These are phyloP conservation scores for Apogon talboti DNA, from an alignment of 2,797 vertebrate genomes.

Conservation along the genomic window DNA sequence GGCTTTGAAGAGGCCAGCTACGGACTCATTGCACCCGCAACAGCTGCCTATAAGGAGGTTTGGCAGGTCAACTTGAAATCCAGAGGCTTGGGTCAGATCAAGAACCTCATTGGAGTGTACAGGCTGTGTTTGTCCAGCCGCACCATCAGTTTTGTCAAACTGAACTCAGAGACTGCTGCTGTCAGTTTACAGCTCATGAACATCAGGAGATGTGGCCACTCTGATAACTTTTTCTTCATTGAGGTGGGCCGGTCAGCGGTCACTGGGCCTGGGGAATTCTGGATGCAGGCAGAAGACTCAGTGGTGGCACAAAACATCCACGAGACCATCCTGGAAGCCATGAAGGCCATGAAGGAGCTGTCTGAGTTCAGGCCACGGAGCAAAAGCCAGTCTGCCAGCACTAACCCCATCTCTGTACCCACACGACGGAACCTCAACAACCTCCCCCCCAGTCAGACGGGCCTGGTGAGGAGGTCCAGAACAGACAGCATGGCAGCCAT, in stretches of 20 bases:
- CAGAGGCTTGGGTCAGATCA: constrained; percentile 93
- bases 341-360: constrained; percentile 97
- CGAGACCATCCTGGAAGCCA: constrained; percentile 97
- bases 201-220: constrained; percentile 96
- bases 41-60: constrained; percentile 91
- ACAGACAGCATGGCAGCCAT: constrained; percentile 90
- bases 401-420: constrained; percentile 93
- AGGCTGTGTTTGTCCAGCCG: constrained; percentile 92
- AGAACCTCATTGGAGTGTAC: constrained; percentile 93
- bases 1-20: constrained; percentile 88
- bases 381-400: constrained; percentile 94
- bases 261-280: constrained; percentile 96
- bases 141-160: constrained; percentile 94
- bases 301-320: constrained; percentile 99
- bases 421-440: constrained; percentile 90
- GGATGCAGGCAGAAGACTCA: constrained; percentile 98
- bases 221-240: constrained; percentile 98
- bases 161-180: constrained; percentile 92
- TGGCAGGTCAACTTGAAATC: constrained; percentile 98
- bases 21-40: constrained; percentile 84
- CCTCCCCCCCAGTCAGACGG: constrained; percentile 93
- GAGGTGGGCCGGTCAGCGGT: constrained; percentile 96
- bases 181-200: constrained; percentile 97
- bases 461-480: constrained; percentile 89
- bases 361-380: constrained; percentile 95